A percentile compares a stretch with the other conserved stretches of the same genome.
phyloP scores from a whole-genome alignment of 53 echinoderm and acorn worm species.

The Antedon mediterranea region DNA sequence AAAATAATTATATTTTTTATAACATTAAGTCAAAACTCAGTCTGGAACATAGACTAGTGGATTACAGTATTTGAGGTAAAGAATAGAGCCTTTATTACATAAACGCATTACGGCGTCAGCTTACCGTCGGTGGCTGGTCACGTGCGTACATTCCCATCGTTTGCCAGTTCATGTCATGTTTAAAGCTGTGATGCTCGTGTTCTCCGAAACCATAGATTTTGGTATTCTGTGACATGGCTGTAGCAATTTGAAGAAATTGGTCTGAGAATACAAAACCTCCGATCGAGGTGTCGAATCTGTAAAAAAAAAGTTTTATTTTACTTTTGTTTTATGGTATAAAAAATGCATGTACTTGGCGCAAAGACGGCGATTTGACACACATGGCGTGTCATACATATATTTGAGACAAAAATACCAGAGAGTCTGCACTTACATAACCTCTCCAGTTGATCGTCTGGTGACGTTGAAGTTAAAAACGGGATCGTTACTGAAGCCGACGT shows the following conservation, averaged over 20 bases:
- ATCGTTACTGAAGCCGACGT: slow-evolving; percentile 19
- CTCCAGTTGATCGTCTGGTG: slow-evolving; percentile 28
- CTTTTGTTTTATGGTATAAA: no score
- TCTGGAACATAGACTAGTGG: no score
- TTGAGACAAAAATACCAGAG: no score
- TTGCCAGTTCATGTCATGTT: slow-evolving; percentile 39
- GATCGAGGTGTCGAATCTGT: slow-evolving; percentile 37
- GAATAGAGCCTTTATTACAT: no score
- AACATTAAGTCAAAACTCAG: no score
- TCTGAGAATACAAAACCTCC: slow-evolving; percentile 50
- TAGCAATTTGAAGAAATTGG: slow-evolving; percentile 40
- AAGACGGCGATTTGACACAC: no score
- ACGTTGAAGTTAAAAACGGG: slow-evolving; percentile 40
- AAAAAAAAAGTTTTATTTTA: not conserved
- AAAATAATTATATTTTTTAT: no score
- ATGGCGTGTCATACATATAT: no score
- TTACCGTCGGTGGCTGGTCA: slow-evolving; percentile 47
- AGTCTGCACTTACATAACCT: slow-evolving; percentile 20
- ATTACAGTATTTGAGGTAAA: no score
- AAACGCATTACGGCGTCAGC: no score
- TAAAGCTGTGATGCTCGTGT: slow-evolving; percentile 41
- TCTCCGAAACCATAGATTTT: slow-evolving; percentile 43
- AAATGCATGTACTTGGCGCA: no score
- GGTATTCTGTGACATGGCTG: slow-evolving; percentile 19
- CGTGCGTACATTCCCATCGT: slow-evolving; percentile 48